Evolutionary conservation across 2,888 invertebrate species (phyloP).

Genomic region (Nephrotoma flavescens): DNA sequence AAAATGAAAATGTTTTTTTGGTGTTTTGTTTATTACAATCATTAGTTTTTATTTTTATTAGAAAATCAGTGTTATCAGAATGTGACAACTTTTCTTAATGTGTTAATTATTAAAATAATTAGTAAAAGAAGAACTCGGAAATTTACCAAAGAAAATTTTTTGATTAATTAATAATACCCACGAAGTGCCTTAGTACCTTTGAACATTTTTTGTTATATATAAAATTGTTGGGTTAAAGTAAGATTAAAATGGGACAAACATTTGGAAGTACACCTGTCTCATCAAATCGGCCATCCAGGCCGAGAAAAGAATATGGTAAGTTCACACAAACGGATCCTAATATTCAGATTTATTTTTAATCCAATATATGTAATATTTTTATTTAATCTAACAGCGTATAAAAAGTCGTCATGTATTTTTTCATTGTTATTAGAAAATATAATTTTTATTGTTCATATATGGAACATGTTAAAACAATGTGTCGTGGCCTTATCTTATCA

Average conservation of each 20-base stretch:
- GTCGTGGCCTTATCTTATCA: not conserved
- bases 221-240: not conserved
- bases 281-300: conserved; percentile 12
- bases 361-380: not conserved
- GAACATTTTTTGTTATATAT: not conserved
- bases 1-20: not conserved
- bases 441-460: not conserved
- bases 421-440: not conserved
- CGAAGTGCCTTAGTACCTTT: not conserved
- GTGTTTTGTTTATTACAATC: not conserved
- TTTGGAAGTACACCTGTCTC: conserved; percentile 15
- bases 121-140: not conserved
- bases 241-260: conserved; percentile 15
- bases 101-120: not conserved
- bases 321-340: not conserved
- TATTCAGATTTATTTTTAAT: not conserved
- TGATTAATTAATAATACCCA: not conserved
- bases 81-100: not conserved
- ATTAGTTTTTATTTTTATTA: not conserved
- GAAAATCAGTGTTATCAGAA: not conserved
- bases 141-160: not conserved
- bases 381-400: not conserved
- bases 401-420: not conserved
- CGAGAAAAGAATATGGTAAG: conserved; percentile 15
- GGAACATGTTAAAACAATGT: not conserved